These are phyloP conservation scores for Dasysyrphus tricinctus DNA, from an alignment of 2,888 invertebrate species.

Conservation along the genomic window DNA sequence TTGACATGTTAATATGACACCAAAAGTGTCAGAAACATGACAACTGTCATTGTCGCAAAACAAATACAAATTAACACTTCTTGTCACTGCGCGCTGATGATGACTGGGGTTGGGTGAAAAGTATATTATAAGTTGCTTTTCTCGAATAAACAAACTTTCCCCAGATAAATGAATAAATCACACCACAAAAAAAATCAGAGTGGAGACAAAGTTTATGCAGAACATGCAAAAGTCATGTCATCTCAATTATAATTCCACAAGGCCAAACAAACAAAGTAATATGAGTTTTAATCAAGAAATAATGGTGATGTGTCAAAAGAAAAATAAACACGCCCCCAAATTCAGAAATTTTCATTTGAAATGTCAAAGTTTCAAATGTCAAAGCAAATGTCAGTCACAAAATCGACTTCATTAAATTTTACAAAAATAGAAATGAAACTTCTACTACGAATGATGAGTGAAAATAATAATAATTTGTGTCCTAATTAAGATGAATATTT, in stretches of 20 bases:
- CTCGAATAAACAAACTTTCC: neutral
- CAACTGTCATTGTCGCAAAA: constrained; percentile 71
- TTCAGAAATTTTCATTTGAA: constrained; percentile 32
- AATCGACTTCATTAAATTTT: constrained; percentile 47
- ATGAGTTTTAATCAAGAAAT: constrained; percentile 25
- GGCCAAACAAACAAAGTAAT: constrained; percentile 65
- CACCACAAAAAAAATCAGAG: constrained; percentile 4
- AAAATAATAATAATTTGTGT: constrained; percentile 38
- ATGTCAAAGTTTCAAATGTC: constrained; percentile 57
- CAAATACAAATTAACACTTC: constrained; percentile 71
- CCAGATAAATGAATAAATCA: constrained; percentile 9
- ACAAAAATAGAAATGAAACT: constrained; percentile 11
- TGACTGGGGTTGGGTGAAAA: neutral
- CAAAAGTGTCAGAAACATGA: constrained; percentile 74
- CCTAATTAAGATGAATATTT: constrained; percentile 60
- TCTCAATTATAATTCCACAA: constrained; percentile 55
- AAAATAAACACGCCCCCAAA: constrained; percentile 32
- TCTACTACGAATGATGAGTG: constrained; percentile 28
- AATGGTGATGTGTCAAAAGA: neutral
- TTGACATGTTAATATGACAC: constrained; percentile 71
- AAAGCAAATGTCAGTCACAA: constrained; percentile 24
- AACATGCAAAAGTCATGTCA: constrained; percentile 66
- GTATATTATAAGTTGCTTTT: neutral
- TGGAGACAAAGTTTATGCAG: constrained; percentile 33
- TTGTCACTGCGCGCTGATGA: constrained; percentile 1